Evolutionary conservation across 2,888 invertebrate species (phyloP), one percentile per base, ranked within the genome.

Genomic region (Tryphoninae sp.): DNA sequence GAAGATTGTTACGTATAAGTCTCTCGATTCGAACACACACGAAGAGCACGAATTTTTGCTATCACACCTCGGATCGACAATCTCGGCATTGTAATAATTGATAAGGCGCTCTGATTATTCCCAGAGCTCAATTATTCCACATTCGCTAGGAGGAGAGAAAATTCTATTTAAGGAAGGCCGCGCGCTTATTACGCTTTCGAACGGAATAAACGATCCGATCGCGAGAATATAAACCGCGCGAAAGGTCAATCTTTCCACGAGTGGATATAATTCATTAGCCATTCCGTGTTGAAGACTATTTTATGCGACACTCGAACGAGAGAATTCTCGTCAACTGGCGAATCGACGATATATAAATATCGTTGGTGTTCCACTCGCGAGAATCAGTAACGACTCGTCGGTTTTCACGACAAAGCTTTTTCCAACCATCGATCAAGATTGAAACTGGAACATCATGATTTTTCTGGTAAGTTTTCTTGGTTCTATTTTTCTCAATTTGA

Each of bases 161-260:
- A 51, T 42, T 68, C 22, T 65, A 71, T 75, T 71, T 55, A 76
- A 73, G 78, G 78, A 78, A 78, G 59, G 67, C 77, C 45, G 19
- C 7, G 33, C 33, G 69, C 77, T 71, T 42, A 58, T 22, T 78
- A 59, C 19, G 53, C 65, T 72, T 71, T 72, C 59, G 2, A 68
- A 72, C 55, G 64, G 53, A 59, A 75, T 19, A 19, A 16, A 42
- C 13, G 23, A 22, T 69, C 19, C 6, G 55, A 67, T 42, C 62
- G 19, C 33, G 65, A 64, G 16, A 45, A 64, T n/a, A 40, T 8
- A 22, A 9, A 13, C 22, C 67, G 62, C 40, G 33, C 53, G 42
- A 22, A 33, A 65, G 49, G 58, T 45, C 53, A 65, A 78, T 62
- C 58, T 75, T 68, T 51, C 22, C 45, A 13, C 68, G 26, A 69